Base-by-base conservation (phyloP, 2,797 vertebrate genomes). In the Lepus oiostolus region DNA sequence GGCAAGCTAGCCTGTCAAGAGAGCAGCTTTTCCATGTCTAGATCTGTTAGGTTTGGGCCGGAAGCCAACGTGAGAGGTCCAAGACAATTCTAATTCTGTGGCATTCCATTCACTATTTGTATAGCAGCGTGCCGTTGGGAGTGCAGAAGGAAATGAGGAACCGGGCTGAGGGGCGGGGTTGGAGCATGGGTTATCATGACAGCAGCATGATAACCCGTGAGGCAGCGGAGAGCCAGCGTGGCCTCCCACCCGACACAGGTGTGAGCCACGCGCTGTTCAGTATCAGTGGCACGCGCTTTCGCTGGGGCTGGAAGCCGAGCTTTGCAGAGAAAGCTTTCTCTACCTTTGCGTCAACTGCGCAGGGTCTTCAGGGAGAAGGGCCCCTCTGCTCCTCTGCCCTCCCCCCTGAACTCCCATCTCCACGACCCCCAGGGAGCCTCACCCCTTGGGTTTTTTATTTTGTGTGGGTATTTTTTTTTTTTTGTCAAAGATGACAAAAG, bases 101-200 rank as follows among this genome's bases (percentile, higher is more conserved):
- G 89, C 93, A 77, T 96, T 96, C 97, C 95, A 85, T 95, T 81
- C 93, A 91, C 96, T 97, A 96, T 96, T 96, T 95, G 95, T 92
- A 79, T 17, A 58, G 94, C 2, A 3, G 2, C 35, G 38, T 91
- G 85, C 90, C 82, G 80, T 85, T 86, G 93, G 95, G 96, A 90
- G 62, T 14, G 50, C 91, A 76, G 63, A 76, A 93, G 95, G 97
- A 97, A 97, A 93, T 93, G 96, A 97, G 89, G 86, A 68, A 4
- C 54, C 3, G 54, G 54, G 14, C 14, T 21, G 54, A 6, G 54
- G 54, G 54, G 54, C 58, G 0, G 7, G 54, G 74, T 42, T 42
- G 42, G 42, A 42, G 42, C 42, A 42, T 5, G 42, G 42, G 42
- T 42, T 42, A 42, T 42, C 42, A 42, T 42, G 42, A 9, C 42